These are phyloP conservation scores for Hyles vespertilio DNA, from an alignment of 1,140 invertebrate genomes.

Conservation along the genomic window DNA sequence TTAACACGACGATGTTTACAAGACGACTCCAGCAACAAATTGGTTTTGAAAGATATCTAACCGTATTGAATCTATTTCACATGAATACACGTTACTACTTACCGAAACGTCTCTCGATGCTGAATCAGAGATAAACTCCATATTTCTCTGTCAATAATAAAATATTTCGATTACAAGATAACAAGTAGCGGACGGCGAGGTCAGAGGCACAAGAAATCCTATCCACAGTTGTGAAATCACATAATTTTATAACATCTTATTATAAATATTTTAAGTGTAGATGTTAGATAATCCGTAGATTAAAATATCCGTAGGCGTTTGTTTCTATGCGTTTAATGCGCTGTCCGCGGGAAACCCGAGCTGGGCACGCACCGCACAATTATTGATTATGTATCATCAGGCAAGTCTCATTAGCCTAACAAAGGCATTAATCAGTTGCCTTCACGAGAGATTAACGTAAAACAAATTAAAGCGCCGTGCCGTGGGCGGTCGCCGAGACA, in stretches of 20 bases:
- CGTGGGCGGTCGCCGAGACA: conserved; percentile 43
- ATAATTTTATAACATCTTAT: conserved; percentile 5
- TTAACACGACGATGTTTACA: no score
- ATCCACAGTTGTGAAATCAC: neutral
- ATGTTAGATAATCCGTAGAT: conserved; percentile 10
- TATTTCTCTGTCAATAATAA: no score
- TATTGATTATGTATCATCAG: conserved; percentile 51
- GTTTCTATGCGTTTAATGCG: conserved; percentile 4
- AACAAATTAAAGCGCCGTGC: conserved; percentile 57
- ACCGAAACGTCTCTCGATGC: no score
- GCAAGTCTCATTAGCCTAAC: conserved; percentile 61
- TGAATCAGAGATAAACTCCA: no score
- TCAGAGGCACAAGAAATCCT: no score
- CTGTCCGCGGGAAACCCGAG: conserved; percentile 10
- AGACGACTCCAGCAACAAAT: no score
- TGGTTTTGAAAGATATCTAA: no score
- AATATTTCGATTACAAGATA: no score
- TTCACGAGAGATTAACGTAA: conserved; percentile 60
- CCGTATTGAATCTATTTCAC: no score
- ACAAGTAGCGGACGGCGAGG: no score
- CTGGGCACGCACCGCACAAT: conserved; percentile 28
- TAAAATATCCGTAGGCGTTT: conserved; percentile 10
- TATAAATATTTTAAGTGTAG: conserved; percentile 6
- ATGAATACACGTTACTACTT: no score
- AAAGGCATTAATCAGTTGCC: conserved; percentile 62